Conservation (phyloP, 2,797 vertebrate genomes). For the Rhabdomys pumilio region DNA sequence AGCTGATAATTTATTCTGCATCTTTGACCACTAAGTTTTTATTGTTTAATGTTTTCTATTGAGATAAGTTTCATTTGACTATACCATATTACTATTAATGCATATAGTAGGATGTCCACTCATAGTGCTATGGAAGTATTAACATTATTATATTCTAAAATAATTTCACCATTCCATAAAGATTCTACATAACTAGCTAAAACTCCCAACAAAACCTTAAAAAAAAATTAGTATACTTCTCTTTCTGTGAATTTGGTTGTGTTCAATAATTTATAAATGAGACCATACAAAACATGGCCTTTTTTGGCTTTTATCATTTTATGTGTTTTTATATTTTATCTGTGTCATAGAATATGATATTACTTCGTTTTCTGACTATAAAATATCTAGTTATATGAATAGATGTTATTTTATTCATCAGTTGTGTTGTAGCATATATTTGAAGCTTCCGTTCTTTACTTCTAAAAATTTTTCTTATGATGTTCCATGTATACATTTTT, state of each 20-base stretch:
- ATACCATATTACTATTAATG: too few relatives aligned
- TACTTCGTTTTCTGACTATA: not conserved
- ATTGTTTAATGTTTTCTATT: not conserved
- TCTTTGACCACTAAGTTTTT: not conserved
- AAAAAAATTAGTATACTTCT: conserved; percentile 10
- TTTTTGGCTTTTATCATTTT: conserved; percentile 16
- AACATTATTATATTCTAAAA: not conserved
- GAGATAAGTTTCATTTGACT: not conserved
- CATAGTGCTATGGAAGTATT: not conserved
- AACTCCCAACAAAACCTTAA: not conserved
- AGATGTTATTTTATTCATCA: not conserved
- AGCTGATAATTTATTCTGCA: not conserved
- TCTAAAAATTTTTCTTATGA: not conserved
- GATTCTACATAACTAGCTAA: not conserved
- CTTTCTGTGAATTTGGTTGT: not conserved
- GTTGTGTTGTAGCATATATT: not conserved
- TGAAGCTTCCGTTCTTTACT: not conserved
- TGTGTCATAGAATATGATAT: not conserved
- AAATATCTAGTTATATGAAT: not conserved
- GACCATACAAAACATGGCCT: not conserved
- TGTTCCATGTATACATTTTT: not conserved
- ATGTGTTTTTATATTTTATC: conserved; percentile 1
- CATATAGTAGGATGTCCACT: not conserved
- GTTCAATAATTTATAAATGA: not conserved
- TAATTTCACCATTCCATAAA: not conserved